Evolutionary conservation across 2,888 invertebrate species (phyloP), one percentile per base, ranked within the genome.

Genomic region (Cantharis rufa): DNA sequence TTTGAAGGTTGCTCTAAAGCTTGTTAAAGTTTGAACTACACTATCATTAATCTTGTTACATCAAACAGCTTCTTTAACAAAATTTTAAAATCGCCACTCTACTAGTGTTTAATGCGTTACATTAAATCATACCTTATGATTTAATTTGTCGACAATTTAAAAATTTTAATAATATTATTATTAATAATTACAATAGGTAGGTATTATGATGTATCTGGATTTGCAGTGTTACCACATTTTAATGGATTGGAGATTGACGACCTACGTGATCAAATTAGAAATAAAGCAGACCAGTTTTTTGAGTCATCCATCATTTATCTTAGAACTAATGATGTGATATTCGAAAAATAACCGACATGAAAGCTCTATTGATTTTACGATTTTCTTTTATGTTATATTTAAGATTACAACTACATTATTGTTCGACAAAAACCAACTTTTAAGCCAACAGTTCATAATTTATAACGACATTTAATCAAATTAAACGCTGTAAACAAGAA

Each of bases 191-290:
- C 1, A 9, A 24, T 9, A 24, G 24, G 24, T 24, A 24, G 24
- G 9, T 66, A 28, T 24, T 24, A 21, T 66, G 18, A 66, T 4
- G 18, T 66, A 21, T 21, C 64, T 66, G 64, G 21, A 9, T 48
- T n/a, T 48, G n/a, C 7, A 48, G 13, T 48, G 48, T 48, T 48
- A 48, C 48, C 24, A 66, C 64, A 21, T 66, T 66, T 66, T 66
- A 66, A 66, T 66, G 21, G 64, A 66, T 66, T 21, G 15, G 64
- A 66, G 64, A 66, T 66, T 66, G 64, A 66, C 64, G 64, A 66
- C 64, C 64, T 66, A 66, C 64, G 64, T 66, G 64, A 66, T 66
- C 64, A 66, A 66, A 66, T 66, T 66, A 66, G 64, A 66, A 66
- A 66, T 66, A 16, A 66, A 66, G 9, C 64, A 66, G 64, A 21